Evolutionary conservation across 2,797 vertebrate species (phyloP).

Genomic region (Helicolenus hilgendorfi): DNA sequence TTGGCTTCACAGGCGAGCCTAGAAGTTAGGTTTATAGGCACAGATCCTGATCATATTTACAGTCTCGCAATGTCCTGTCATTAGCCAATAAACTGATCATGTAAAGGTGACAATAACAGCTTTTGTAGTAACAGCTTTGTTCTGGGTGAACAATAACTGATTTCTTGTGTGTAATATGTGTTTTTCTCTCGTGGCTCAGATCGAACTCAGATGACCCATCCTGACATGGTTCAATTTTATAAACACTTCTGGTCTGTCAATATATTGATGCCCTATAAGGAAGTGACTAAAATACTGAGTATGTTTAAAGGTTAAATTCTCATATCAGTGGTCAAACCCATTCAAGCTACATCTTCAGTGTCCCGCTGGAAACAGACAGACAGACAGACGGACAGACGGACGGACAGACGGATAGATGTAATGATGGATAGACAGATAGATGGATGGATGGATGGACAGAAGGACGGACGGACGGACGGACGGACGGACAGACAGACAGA

Average conservation of each 20-base stretch:
- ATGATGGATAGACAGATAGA: too few species aligned
- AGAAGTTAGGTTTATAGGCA: slow-evolving; percentile 5
- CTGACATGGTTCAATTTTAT: slow-evolving; percentile 25
- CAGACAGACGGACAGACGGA: background rate
- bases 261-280: slow-evolving; percentile 18
- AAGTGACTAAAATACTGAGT: background rate
- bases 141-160: background rate
- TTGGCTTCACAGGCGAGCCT: slow-evolving; percentile 13
- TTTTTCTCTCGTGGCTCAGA: background rate
- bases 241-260: slow-evolving; percentile 24
- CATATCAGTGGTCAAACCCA: background rate
- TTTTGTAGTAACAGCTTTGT: background rate
- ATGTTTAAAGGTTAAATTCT: slow-evolving; percentile 34
- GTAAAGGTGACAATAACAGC: background rate
- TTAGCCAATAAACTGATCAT: background rate
- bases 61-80: background rate
- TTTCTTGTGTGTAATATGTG: background rate
- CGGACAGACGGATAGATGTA: background rate
- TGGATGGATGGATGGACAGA: too few species aligned
- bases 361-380: background rate
- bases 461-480: too few species aligned
- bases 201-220: slow-evolving; percentile 24
- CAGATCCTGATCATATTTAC: background rate
- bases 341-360: background rate
- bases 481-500: too few species aligned